Base-by-base conservation (phyloP, 2,113 vertebrate genomes). In the Pogonocichla stellata region DNA sequence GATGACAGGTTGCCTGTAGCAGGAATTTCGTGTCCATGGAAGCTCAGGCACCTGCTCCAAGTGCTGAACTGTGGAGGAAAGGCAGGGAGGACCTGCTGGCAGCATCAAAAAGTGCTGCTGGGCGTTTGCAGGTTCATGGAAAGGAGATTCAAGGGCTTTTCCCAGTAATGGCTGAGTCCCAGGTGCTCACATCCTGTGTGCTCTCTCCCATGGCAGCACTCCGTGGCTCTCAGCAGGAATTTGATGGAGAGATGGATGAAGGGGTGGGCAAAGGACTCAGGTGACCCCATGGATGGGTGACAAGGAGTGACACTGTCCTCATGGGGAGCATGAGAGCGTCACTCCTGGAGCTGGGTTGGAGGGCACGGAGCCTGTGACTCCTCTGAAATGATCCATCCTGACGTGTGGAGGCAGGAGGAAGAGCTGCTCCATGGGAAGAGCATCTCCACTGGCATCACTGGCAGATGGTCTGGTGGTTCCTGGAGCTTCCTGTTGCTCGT, bases 311-410 rank as follows among this genome's bases (percentile, higher is more conserved):
- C n/a, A 1, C 10, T 10, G 38, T 78, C 47, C 47, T 80, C 8
- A 10, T 0, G 2, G 47, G 40, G 24, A 90, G 25, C n/a, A 31
- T 1, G 9, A 28, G 11, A n/a, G n/a, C 0, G 0, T 74, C 73
- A 11, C 10, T 45, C 40, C 48, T 28, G 72, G 61, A 83, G 26
- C 17, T 47, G 51, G 8, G 8, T 54, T 79, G 36, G 72, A 60
- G 86, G 61, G 22, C 53, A 47, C 0, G 17, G 47, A 61, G 56
- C 12, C 83, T 19, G 14, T 29, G 43, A 50, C 53, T 81, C 60
- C 56, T 43, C 28, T 36, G 80, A 47, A 90, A 56, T 0, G 8
- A 54, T 54, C 75, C 24, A 5, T 50, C 47, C 64, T 60, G 48
- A 7, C 47, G 6, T 0, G 12, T 33, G 72, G 56, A 48, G 28